phyloP scores from a whole-genome alignment of 1,140 invertebrate genomes.

The Aphidius ervi region DNA sequence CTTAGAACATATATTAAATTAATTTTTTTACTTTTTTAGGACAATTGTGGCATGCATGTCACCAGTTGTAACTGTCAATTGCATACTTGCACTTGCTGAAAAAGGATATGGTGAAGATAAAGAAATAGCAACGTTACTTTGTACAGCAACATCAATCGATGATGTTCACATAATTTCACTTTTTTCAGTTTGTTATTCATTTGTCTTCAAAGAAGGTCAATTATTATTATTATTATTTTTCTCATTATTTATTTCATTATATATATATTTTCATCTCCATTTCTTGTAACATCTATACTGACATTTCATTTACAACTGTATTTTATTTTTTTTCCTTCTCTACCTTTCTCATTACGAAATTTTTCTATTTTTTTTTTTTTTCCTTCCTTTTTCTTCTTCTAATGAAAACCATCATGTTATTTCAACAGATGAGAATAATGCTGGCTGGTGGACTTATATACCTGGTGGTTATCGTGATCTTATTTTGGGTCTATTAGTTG shows the following conservation, averaged over 20 bases:
- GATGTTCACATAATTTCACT: slow-evolving; percentile 43
- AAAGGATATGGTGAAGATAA: slow-evolving; percentile 47
- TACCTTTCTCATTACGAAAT: slow-evolving; percentile 7
- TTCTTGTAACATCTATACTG: neutral
- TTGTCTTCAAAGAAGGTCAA: slow-evolving; percentile 40
- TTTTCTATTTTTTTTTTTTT: slow-evolving; percentile 4
- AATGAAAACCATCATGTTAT: neutral
- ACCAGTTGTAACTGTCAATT: slow-evolving; percentile 43
- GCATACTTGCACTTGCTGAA: slow-evolving; percentile 39
- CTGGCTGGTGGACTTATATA: slow-evolving; percentile 40
- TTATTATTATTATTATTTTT: too few species aligned
- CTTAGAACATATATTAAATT: neutral
- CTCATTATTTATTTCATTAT: too few species aligned
- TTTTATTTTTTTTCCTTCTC: too few species aligned
- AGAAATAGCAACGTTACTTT: slow-evolving; percentile 41
- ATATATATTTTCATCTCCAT: neutral
- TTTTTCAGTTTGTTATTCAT: slow-evolving; percentile 37
- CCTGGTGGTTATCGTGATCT: slow-evolving; percentile 40
- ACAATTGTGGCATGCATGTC: slow-evolving; percentile 46
- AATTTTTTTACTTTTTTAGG: slow-evolving; percentile 22
- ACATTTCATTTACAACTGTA: too few species aligned
- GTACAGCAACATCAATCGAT: slow-evolving; percentile 42
- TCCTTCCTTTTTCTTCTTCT: neutral
- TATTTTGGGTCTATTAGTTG: slow-evolving; percentile 34
- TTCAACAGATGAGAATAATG: slow-evolving; percentile 10